phyloP scores from a whole-genome alignment of 2,113 vertebrate genomes.

The Carassius auratus region DNA sequence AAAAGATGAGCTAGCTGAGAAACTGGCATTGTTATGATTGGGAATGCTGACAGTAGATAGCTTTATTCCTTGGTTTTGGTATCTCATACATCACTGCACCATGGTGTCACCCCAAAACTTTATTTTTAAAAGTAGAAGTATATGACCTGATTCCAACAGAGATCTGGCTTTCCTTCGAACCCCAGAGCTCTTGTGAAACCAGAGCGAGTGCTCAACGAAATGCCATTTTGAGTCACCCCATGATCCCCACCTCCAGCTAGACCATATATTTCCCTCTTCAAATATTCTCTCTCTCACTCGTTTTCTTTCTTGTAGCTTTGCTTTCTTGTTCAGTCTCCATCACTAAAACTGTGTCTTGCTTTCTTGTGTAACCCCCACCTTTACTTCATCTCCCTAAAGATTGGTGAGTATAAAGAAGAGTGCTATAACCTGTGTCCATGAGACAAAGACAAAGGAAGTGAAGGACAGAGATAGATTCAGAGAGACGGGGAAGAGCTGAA shows the following conservation, averaged over 20 bases:
- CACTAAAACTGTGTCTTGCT: slow-evolving; percentile 32
- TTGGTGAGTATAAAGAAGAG: slow-evolving; percentile 26
- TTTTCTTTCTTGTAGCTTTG: not conserved
- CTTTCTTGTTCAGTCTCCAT: slow-evolving; percentile 27
- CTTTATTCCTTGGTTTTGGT: not conserved
- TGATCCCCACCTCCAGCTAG: slow-evolving; percentile 14
- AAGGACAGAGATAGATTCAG: not conserved
- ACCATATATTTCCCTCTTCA: slow-evolving; percentile 1
- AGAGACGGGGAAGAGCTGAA: slow-evolving; percentile 18
- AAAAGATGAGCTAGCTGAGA: too few species aligned
- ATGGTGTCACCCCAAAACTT: not conserved
- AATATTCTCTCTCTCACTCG: not conserved
- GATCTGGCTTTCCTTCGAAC: not conserved
- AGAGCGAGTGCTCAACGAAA: not conserved
- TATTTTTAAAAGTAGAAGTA: not conserved
- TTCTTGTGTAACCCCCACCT: slow-evolving; percentile 13
- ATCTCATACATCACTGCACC: not conserved
- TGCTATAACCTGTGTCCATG: slow-evolving; percentile 33
- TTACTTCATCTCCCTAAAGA: slow-evolving; percentile 45
- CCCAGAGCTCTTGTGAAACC: slow-evolving; percentile 6
- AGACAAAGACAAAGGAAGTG: slow-evolving; percentile 41
- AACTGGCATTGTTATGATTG: not conserved
- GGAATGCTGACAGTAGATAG: not conserved
- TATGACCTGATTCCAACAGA: not conserved
- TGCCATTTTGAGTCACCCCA: not conserved